phyloP scores from a whole-genome alignment of 2,113 vertebrate genomes.

The Octodon degus region DNA sequence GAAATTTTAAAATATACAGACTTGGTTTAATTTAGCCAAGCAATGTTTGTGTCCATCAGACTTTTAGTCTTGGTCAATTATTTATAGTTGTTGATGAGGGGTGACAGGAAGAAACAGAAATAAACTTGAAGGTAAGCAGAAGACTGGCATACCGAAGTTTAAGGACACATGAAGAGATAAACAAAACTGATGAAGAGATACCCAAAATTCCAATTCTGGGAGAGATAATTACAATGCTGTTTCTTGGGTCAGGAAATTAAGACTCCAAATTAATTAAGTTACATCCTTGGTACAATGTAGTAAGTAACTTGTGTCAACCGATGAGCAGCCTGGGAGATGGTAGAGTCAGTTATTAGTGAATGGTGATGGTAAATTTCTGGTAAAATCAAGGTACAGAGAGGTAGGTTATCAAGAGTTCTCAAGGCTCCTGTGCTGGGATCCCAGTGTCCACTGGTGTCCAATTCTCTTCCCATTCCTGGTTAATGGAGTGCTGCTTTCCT shows the following conservation, averaged over 20 bases:
- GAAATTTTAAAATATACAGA: slow-evolving; percentile 26
- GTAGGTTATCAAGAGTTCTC: neutral
- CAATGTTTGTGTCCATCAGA: neutral
- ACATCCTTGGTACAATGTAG: neutral
- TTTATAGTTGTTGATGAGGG: neutral
- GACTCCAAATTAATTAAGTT: neutral
- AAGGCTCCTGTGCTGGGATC: neutral
- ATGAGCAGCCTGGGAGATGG: neutral
- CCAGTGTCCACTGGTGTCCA: neutral
- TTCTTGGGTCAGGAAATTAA: neutral
- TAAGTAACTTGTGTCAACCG: neutral
- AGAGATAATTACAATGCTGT: neutral
- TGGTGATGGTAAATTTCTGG: neutral
- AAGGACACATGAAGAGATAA: neutral
- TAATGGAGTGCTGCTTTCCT: neutral
- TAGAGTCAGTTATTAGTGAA: neutral
- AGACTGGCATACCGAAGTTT: neutral
- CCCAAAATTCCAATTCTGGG: neutral
- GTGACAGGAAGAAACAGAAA: neutral
- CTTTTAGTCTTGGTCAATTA: neutral
- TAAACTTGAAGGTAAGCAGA: neutral
- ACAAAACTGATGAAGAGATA: neutral
- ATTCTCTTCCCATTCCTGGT: neutral
- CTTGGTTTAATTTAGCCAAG: neutral
- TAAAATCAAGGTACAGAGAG: neutral